phyloP scores from a whole-genome alignment of 2,797 vertebrate species.

The Micropoecilia bifurca region DNA sequence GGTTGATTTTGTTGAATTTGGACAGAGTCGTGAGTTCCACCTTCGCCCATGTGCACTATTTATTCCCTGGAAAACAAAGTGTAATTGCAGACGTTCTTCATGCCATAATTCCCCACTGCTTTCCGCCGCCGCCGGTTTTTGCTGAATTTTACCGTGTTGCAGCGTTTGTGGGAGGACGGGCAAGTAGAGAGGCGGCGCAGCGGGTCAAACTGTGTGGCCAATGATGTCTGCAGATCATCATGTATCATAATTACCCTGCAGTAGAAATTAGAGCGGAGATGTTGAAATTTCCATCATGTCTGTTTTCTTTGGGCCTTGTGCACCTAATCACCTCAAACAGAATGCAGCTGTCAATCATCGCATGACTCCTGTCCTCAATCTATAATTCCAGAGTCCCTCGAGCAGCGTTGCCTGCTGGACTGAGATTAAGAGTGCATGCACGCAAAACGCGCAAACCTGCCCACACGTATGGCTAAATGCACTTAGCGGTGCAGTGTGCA shows the following conservation, averaged over 20 bases:
- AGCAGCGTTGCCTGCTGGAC: constrained; percentile 60
- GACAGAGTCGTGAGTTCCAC: constrained; percentile 11
- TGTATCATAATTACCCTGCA: constrained; percentile 79
- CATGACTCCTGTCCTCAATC: constrained; percentile 79
- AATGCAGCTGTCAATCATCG: constrained; percentile 80
- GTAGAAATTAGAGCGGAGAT: constrained; percentile 80
- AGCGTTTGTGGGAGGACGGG: not conserved
- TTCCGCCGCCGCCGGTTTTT: constrained; percentile 32
- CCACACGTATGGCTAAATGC: constrained; percentile 4
- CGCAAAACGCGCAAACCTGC: constrained; percentile 10
- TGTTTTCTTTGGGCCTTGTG: constrained; percentile 78
- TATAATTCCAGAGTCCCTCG: constrained; percentile 75
- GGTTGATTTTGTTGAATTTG: constrained; percentile 23
- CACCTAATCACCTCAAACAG: constrained; percentile 78
- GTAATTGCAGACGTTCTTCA: constrained; percentile 27
- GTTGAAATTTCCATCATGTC: constrained; percentile 82
- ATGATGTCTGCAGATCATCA: constrained; percentile 78
- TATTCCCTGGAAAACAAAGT: constrained; percentile 7
- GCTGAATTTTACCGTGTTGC: constrained; percentile 21
- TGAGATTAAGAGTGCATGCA: constrained; percentile 19
- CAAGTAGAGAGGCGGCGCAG: constrained; percentile 40
- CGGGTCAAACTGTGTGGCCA: constrained; percentile 67
- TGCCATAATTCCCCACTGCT: constrained; percentile 14
- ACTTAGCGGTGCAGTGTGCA: constrained; percentile 21
- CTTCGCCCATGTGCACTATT: not conserved